Conservation (phyloP, 2,888 invertebrate species). For the Nomada flava region DNA sequence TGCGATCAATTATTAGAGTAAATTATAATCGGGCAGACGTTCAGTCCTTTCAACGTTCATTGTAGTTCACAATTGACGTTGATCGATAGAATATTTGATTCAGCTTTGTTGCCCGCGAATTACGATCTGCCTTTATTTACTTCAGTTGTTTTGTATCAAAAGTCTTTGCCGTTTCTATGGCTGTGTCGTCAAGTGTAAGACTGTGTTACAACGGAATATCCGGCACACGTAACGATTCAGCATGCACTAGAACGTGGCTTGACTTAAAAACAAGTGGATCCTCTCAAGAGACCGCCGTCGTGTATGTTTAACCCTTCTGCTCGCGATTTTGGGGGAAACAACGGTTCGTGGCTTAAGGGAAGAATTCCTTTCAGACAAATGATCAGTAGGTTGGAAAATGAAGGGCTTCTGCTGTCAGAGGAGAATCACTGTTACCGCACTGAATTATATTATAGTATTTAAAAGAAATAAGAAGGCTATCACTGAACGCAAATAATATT, state of each 20-base stretch:
- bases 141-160: background rate
- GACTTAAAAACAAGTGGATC: conserved; percentile 32
- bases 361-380: background rate
- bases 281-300: conserved; percentile 7
- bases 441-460: too few species aligned
- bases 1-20: conserved; percentile 7
- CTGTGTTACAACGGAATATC: conserved; percentile 61
- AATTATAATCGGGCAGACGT: background rate
- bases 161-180: background rate
- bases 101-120: conserved; percentile 24
- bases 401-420: background rate
- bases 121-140: conserved; percentile 26
- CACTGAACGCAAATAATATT: too few species aligned
- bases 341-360: background rate
- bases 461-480: too few species aligned
- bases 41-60: background rate
- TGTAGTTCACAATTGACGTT: background rate
- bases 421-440: too few species aligned
- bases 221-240: conserved; percentile 57
- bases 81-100: conserved; percentile 63
- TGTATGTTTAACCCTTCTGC: conserved; percentile 22
- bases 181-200: conserved; percentile 54
- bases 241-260: conserved; percentile 55
- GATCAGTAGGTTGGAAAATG: background rate
- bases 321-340: conserved; percentile 3